Evolutionary conservation across 2,888 invertebrate genomes (phyloP).

Genomic region (Mythimna vitellina): DNA sequence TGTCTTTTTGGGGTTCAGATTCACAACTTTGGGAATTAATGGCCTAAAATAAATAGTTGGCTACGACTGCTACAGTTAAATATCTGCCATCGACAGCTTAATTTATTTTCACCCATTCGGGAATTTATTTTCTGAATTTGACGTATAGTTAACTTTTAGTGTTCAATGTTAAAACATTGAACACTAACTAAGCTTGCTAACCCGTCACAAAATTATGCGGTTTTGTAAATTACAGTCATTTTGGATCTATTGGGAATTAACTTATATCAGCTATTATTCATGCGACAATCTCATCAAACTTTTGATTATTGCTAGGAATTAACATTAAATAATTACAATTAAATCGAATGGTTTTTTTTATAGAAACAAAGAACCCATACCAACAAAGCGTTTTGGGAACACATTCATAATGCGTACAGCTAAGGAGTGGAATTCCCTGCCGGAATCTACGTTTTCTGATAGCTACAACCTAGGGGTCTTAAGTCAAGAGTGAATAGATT

Average conservation of each 20-base stretch:
- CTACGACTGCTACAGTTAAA: slow-evolving; percentile 5
- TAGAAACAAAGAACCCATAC: too few relatives aligned
- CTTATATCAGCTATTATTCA: not conserved
- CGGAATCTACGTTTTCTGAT: too few relatives aligned
- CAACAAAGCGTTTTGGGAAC: too few relatives aligned
- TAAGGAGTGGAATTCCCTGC: too few relatives aligned
- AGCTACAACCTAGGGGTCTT: too few relatives aligned
- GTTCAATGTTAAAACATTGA: too few relatives aligned
- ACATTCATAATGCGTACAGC: too few relatives aligned
- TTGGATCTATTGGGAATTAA: not conserved
- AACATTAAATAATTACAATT: too few relatives aligned
- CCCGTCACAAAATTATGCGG: not conserved
- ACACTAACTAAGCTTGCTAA: not conserved
- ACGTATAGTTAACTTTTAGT: not conserved
- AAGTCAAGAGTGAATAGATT: too few relatives aligned
- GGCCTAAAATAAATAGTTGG: slow-evolving; percentile 7
- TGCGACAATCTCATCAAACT: too few relatives aligned
- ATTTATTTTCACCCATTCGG: slow-evolving; percentile 25
- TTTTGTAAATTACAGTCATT: not conserved
- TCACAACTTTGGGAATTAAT: not conserved
- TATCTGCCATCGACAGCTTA: slow-evolving; percentile 38
- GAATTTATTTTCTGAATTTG: not conserved
- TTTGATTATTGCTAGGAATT: too few relatives aligned
- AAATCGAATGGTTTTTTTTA: too few relatives aligned
- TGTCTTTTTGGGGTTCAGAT: not conserved